phyloP scores from a whole-genome alignment of 2,797 vertebrate species.

The Acrocephalus scirpaceus region DNA sequence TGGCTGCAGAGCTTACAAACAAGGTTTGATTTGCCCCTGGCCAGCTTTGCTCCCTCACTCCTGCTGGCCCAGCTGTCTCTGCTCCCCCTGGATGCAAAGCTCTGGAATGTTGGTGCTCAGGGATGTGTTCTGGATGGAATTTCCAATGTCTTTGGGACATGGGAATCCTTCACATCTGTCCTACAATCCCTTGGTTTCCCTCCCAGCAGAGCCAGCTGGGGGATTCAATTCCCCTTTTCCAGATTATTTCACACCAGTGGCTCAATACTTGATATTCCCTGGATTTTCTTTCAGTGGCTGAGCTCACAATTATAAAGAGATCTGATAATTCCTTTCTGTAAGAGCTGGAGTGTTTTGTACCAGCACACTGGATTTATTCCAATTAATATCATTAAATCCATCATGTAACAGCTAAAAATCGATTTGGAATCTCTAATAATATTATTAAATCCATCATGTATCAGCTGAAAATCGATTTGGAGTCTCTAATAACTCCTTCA shows the following conservation, averaged over 20 bases:
- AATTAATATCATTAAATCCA: background rate
- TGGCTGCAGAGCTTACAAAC: background rate
- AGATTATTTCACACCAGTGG: background rate
- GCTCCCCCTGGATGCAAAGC: background rate
- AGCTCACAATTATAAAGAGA: background rate
- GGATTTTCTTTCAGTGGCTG: background rate
- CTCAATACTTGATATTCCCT: background rate
- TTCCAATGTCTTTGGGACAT: background rate
- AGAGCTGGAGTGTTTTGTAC: background rate
- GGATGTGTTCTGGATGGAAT: background rate
- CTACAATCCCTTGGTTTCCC: background rate
- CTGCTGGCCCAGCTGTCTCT: background rate
- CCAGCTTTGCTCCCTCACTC: background rate
- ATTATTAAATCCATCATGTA: background rate
- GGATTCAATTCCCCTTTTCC: background rate
- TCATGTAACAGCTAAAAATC: background rate
- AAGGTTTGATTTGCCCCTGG: background rate
- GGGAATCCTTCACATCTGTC: background rate
- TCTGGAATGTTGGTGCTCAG: background rate
- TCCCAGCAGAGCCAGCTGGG: background rate
- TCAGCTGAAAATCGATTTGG: background rate
- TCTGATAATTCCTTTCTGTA: background rate
- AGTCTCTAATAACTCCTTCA: background rate
- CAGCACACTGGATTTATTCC: background rate
- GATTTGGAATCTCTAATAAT: background rate